Evolutionary conservation across 2,888 invertebrate genomes (phyloP), one percentile per base, ranked within the genome.

Genomic region (Helobdella robusta): DNA sequence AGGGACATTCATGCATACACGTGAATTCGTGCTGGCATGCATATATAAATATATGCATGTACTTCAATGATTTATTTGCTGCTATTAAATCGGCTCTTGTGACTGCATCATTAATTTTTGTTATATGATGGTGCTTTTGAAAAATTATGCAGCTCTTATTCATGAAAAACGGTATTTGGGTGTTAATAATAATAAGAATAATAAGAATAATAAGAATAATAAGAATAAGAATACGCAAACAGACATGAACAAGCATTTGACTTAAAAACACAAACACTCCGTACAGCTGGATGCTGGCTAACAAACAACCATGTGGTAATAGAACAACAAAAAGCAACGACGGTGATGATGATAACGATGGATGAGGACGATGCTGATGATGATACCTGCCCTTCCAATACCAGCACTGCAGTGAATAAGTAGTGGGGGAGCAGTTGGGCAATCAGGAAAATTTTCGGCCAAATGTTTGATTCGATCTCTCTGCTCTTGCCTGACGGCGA

Each of bases 391-490:
- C 64, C 81, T 72, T 0, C 81, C 81, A 64, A 81, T 81, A n/a
- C 81, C 81, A 52, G 81, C 81, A 74, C 80, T 80, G 72, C 81
- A 81, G 68, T 81, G 81, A 5, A 82, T 78, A 64, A 81, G 74
- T 56, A 82, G 78, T 2, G 81, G 80, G 74, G 94, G 94, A 32
- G 93, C 93, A 73, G 87, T 84, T 65, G 87, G 86, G 83, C 93
- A 92, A 1, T 92, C 75, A 89, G 89, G 89, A 93, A 93, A 94
- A 68, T 87, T 86, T 75, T 89, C 89, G 61, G 89, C 90, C 73
- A 91, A 79, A n/a, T 85, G 85, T 75, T 79, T 80, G 74, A 77
- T 81, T 54, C 85, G 86, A 80, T 92, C 90, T 77, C 88, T 87
- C 75, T 81, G 81, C 59, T 75, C 73, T 34, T 88, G 85, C 64